phyloP scores from a whole-genome alignment of 1,140 invertebrate genomes.

The Cydia amplana region DNA sequence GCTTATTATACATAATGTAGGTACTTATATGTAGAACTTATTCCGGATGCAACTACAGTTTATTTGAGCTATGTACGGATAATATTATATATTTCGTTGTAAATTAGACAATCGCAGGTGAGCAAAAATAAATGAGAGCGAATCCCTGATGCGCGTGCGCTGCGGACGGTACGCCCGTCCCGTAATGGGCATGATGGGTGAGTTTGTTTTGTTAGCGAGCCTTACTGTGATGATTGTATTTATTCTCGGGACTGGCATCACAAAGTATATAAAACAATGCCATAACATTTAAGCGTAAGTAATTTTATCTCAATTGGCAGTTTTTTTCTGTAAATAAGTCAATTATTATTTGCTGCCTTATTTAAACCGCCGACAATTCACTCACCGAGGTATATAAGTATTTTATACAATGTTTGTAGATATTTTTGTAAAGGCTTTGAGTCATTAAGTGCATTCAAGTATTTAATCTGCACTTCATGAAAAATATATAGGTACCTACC shows the following conservation, averaged over 20 bases:
- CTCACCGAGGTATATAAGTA: neutral
- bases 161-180: constrained; percentile 12
- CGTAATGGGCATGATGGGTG: constrained; percentile 24
- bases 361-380: neutral
- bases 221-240: constrained; percentile 18
- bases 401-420: neutral
- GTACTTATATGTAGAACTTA: too few relatives aligned
- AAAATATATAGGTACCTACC: too few relatives aligned
- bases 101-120: neutral
- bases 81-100: too few relatives aligned
- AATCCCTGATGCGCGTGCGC: neutral
- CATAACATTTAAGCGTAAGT: constrained; percentile 18
- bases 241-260: constrained; percentile 24
- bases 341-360: constrained; percentile 25
- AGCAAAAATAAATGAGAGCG: neutral
- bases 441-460: neutral
- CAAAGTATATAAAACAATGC: constrained; percentile 15
- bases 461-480: neutral
- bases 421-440: neutral
- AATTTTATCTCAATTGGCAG: constrained; percentile 27
- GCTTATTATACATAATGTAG: too few relatives aligned
- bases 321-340: constrained; percentile 20
- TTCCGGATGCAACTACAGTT: too few relatives aligned
- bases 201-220: constrained; percentile 27
- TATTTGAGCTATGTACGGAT: too few relatives aligned